A percentile compares a stretch with the other conserved stretches of the same genome.
These are phyloP conservation scores for Pimephales promelas DNA, from an alignment of 2,113 vertebrate genomes.

Conservation along the genomic window DNA sequence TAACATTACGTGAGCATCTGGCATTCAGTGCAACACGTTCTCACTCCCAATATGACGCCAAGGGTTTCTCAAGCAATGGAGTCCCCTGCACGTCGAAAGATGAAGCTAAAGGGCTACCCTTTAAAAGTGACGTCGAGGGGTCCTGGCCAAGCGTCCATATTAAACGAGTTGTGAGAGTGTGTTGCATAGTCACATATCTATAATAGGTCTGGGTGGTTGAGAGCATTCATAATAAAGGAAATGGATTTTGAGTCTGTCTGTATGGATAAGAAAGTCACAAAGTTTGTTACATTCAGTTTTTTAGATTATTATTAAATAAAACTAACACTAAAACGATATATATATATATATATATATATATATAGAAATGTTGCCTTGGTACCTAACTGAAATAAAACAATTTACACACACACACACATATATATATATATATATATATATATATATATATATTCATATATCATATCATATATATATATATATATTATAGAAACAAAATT, in stretches of 20 bases:
- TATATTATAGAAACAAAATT: too few species aligned
- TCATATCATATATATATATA: too few species aligned
- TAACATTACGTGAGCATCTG: slow-evolving; percentile 12
- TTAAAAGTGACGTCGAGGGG: too few species aligned
- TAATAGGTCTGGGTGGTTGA: neutral
- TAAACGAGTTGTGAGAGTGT: too few species aligned
- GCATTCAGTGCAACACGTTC: neutral
- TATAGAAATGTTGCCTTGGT: neutral
- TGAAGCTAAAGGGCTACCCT: too few species aligned
- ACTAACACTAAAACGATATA: neutral
- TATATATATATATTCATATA: too few species aligned
- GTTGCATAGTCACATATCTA: neutral
- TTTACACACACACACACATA: too few species aligned
- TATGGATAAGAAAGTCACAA: neutral
- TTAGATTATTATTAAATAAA: neutral
- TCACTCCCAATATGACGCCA: too few species aligned
- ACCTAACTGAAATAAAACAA: neutral
- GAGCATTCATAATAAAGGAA: slow-evolving; percentile 9
- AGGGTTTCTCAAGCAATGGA: too few species aligned
- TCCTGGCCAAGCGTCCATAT: too few species aligned
- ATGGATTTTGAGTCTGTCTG: neutral
- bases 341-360: neutral
- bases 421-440: too few species aligned
- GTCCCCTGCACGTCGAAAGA: too few species aligned
- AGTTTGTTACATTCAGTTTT: neutral